These are phyloP conservation scores for Dryas iulia DNA, from an alignment of 1,140 invertebrate species.

Conservation along the genomic window DNA sequence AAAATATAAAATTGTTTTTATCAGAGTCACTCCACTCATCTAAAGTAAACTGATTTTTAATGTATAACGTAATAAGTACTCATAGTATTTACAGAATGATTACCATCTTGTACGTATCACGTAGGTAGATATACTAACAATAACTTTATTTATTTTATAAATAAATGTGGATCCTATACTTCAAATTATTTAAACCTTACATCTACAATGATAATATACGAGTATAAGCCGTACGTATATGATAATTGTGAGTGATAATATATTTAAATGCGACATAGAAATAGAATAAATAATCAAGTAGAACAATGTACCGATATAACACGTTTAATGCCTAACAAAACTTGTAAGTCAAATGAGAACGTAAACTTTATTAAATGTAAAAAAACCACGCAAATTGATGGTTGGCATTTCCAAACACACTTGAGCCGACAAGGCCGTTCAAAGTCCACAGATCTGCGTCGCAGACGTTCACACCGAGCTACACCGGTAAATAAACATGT, in stretches of 20 bases:
- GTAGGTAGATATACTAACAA: no score
- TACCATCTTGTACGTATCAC: not conserved
- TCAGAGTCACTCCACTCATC: not conserved
- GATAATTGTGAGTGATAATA: not conserved
- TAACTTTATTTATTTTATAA: not conserved
- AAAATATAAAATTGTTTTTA: not conserved
- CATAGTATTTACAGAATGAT: not conserved
- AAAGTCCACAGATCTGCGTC: slow-evolving; percentile 48
- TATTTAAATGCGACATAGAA: not conserved
- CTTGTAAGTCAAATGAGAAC: not conserved
- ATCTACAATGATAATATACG: no score
- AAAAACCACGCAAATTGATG: slow-evolving; percentile 32
- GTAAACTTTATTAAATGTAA: slow-evolving; percentile 12
- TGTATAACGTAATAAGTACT: not conserved
- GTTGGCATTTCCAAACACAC: slow-evolving; percentile 43
- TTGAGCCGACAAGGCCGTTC: slow-evolving; percentile 51
- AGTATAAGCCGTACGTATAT: not conserved
- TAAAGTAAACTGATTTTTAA: not conserved
- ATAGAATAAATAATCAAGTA: not conserved
- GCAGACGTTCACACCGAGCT: not conserved
- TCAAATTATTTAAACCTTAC: no score
- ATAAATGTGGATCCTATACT: no score
- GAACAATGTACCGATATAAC: not conserved
- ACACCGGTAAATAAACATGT: slow-evolving; percentile 8
- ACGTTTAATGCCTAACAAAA: not conserved